phyloP scores from a whole-genome alignment of 2,113 vertebrate genomes.

The Lophura nycthemera region DNA sequence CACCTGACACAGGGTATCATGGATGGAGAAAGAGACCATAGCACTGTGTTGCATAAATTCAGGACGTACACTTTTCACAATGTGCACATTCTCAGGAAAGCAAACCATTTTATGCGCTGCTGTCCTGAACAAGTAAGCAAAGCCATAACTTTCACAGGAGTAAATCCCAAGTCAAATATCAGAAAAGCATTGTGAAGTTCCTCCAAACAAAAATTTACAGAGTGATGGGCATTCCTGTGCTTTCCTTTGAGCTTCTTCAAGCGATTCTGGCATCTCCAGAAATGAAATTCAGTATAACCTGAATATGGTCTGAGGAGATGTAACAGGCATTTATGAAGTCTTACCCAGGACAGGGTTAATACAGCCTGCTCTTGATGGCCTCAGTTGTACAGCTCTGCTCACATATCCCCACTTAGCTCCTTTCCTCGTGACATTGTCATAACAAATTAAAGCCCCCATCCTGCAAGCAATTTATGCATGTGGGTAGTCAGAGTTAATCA shows the following conservation, averaged over 20 bases:
- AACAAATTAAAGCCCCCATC: slow-evolving; percentile 45
- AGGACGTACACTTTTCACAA: background rate
- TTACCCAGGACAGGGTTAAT: background rate
- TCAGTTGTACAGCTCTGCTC: background rate
- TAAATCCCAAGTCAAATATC: background rate
- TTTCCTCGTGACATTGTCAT: slow-evolving; percentile 30
- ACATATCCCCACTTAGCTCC: slow-evolving; percentile 15
- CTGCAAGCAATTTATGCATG: slow-evolving; percentile 2
- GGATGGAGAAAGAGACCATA: background rate
- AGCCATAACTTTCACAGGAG: background rate
- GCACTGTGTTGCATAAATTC: background rate
- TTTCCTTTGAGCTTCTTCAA: background rate
- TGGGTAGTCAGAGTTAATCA: slow-evolving; percentile 61
- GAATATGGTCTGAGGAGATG: background rate
- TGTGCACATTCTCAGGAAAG: background rate
- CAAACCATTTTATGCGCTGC: background rate
- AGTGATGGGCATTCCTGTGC: background rate
- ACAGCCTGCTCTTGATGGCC: background rate
- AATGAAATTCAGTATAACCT: background rate
- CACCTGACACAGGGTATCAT: background rate
- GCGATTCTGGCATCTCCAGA: background rate
- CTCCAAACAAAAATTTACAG: background rate
- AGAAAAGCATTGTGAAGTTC: background rate
- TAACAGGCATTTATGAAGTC: background rate
- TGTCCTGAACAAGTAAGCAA: background rate